Percentiles rank a stretch among this genome's conserved stretches.
Evolutionary conservation across 2,888 invertebrate genomes (phyloP).

Genomic region (Abscondita cerata): DNA sequence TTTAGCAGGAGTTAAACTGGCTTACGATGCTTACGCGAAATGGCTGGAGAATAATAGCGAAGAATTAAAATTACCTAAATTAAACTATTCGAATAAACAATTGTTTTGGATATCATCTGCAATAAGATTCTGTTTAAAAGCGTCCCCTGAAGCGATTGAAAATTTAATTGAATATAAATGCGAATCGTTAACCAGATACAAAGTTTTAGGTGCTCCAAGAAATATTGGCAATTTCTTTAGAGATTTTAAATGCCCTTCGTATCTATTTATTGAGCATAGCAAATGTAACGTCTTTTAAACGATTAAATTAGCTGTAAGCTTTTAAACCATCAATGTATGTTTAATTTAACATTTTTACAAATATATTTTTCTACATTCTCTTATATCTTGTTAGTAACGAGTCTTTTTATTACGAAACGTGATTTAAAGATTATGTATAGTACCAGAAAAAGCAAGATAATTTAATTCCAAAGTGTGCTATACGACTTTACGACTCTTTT

Average conservation of each 20-base stretch:
- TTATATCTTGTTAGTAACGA: no score
- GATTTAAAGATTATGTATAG: no score
- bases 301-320: no score
- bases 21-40: constrained; percentile 80
- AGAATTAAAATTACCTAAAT: constrained; percentile 69
- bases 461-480: no score
- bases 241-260: constrained; percentile 66
- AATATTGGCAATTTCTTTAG: constrained; percentile 67
- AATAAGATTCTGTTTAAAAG: constrained; percentile 87
- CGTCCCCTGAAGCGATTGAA: constrained; percentile 67
- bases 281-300: constrained; percentile 62
- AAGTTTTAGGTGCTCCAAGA: constrained; percentile 66
- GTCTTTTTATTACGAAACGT: no score
- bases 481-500: no score
- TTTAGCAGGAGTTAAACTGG: constrained; percentile 89
- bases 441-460: no score
- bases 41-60: constrained; percentile 70
- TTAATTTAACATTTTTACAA: no score
- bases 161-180: constrained; percentile 76
- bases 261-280: constrained; percentile 66
- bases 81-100: constrained; percentile 70
- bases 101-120: constrained; percentile 85
- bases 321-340: no score
- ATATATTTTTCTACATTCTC: no score
- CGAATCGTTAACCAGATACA: constrained; percentile 68